phyloP scores from a whole-genome alignment of 1,140 invertebrate species.

The Anoplolepis gracilipes region DNA sequence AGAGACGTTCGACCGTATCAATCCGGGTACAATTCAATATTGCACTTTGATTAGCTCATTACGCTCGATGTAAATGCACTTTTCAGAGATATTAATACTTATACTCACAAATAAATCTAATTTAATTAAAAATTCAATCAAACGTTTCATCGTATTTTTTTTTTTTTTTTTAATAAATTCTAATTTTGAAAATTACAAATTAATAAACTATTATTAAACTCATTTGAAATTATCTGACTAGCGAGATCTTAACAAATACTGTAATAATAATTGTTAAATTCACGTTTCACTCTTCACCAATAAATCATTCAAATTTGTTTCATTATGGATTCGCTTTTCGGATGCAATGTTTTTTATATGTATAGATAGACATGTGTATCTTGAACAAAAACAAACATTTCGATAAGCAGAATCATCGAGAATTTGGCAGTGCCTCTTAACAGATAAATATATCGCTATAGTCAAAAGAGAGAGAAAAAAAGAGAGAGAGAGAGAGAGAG shows the following conservation, averaged over 20 bases:
- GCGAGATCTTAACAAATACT: not conserved
- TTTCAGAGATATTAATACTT: not conserved
- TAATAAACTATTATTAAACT: not conserved
- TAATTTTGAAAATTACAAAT: too few relatives aligned
- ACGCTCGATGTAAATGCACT: not conserved
- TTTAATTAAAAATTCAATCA: not conserved
- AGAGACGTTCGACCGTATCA: constrained; percentile 68
- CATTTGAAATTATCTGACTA: too few relatives aligned
- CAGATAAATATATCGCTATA: constrained; percentile 4
- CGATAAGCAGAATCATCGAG: not conserved
- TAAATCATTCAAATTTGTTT: not conserved
- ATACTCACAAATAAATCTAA: not conserved
- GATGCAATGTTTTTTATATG: not conserved
- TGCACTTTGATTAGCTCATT: constrained; percentile 38
- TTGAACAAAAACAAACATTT: not conserved
- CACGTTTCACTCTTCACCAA: not conserved
- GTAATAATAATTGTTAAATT: not conserved
- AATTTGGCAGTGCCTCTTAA: constrained; percentile 21
- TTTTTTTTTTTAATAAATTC: not conserved
- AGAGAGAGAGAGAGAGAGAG: too few relatives aligned
- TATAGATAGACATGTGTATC: not conserved
- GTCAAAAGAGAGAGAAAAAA: too few relatives aligned
- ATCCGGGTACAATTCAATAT: constrained; percentile 47
- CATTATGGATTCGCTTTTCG: not conserved
- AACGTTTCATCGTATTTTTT: not conserved